Conservation (phyloP, 2,113 vertebrate genomes). For the Varanus komodoensis region DNA sequence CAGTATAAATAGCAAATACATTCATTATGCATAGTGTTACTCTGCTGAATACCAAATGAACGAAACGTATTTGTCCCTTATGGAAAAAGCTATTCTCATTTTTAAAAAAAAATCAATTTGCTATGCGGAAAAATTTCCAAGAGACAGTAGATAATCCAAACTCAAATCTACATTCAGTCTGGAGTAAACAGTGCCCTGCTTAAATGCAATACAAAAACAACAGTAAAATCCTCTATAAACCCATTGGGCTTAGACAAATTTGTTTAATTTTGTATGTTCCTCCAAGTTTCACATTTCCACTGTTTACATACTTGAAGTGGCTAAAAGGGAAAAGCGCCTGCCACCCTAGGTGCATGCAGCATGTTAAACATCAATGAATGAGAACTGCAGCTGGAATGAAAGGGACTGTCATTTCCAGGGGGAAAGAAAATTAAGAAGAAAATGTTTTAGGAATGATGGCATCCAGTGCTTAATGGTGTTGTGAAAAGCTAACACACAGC, state of each 20-base stretch:
- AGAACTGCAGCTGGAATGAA: slow-evolving; percentile 38
- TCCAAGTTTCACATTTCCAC: slow-evolving; percentile 46
- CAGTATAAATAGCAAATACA: slow-evolving; percentile 7
- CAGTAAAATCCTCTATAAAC: slow-evolving; percentile 25
- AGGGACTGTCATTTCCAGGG: slow-evolving; percentile 38
- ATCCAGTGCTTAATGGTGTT: background rate
- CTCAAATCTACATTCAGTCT: slow-evolving; percentile 44
- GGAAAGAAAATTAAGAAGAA: slow-evolving; percentile 37
- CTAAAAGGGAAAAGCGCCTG: slow-evolving; percentile 31
- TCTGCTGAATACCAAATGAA: slow-evolving; percentile 46
- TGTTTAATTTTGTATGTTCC: slow-evolving; percentile 64
- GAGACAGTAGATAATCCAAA: slow-evolving; percentile 46
- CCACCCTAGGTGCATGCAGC: background rate
- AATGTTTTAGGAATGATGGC: slow-evolving; percentile 28
- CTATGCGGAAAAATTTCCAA: slow-evolving; percentile 45
- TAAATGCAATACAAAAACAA: background rate
- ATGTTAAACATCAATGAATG: slow-evolving; percentile 32
- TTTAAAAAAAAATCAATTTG: slow-evolving; percentile 45
- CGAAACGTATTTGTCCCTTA: slow-evolving; percentile 32
- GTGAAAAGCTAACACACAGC: background rate
- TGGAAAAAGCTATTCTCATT: slow-evolving; percentile 8
- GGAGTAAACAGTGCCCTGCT: slow-evolving; percentile 45
- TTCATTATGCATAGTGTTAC: slow-evolving; percentile 34
- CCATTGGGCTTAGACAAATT: slow-evolving; percentile 53
- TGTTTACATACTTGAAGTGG: slow-evolving; percentile 39